Conservation (phyloP, 2,797 vertebrate genomes). For the Tenualosa ilisha region DNA sequence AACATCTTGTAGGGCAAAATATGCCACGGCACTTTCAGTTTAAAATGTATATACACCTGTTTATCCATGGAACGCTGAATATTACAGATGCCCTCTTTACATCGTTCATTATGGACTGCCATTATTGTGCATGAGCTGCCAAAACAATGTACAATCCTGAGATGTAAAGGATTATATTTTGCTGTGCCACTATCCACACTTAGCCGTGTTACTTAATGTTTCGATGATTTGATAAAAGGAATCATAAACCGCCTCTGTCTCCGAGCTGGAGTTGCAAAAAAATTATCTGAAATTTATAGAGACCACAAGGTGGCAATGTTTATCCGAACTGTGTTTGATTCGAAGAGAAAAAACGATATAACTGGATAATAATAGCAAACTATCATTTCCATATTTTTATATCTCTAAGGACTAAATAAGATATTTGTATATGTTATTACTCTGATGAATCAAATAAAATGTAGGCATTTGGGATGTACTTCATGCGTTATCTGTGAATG, state of each 20-base stretch:
- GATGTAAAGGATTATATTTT: neutral
- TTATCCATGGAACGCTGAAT: neutral
- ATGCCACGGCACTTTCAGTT: neutral
- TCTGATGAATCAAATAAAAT: neutral
- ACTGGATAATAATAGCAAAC: neutral
- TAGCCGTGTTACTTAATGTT: neutral
- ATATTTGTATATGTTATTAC: neutral
- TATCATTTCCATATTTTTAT: neutral
- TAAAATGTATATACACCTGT: neutral
- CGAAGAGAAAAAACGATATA: slow-evolving; percentile 68
- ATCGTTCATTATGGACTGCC: neutral
- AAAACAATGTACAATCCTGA: neutral
- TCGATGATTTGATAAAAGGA: slow-evolving; percentile 41
- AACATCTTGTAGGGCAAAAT: neutral
- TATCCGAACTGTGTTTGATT: slow-evolving; percentile 83
- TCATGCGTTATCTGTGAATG: neutral
- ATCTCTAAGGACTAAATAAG: neutral
- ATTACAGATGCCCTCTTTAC: neutral
- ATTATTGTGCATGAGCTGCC: neutral
- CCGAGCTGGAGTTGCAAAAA: slow-evolving; percentile 47
- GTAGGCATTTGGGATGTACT: neutral
- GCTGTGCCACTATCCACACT: neutral
- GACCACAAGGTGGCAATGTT: slow-evolving; percentile 98
- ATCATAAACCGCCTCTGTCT: slow-evolving; percentile 42
- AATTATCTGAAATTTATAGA: slow-evolving; percentile 49